phyloP scores from a whole-genome alignment of 1,140 invertebrate species.

The Drosophila baimaii region DNA sequence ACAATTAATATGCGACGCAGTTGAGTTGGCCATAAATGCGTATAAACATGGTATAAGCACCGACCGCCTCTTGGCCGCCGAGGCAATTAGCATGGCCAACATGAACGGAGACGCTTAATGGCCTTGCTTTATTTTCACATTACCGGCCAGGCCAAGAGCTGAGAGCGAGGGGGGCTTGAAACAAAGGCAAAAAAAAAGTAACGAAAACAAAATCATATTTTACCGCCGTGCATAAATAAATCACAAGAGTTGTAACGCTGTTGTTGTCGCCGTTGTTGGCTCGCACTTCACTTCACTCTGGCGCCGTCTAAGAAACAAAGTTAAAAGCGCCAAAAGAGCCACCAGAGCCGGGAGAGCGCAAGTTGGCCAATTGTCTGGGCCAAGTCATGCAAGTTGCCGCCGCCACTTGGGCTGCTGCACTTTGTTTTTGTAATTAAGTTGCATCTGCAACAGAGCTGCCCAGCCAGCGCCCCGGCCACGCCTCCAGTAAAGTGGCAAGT shows the following conservation, averaged over 20 bases:
- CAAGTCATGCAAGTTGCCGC: conserved; percentile 62
- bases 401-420: conserved; percentile 56
- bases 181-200: conserved; percentile 23
- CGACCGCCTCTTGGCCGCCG: conserved; percentile 3
- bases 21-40: conserved; percentile 53
- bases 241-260: conserved; percentile 53
- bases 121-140: conserved; percentile 55
- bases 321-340: conserved; percentile 22
- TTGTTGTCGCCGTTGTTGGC: conserved; percentile 50
- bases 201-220: conserved; percentile 78
- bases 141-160: conserved; percentile 6
- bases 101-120: conserved; percentile 50
- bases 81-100: conserved; percentile 72
- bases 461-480: conserved; percentile 15
- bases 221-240: conserved; percentile 78
- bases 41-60: conserved; percentile 26
- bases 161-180: no score
- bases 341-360: conserved; percentile 33
- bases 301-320: conserved; percentile 59
- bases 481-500: conserved; percentile 22
- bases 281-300: conserved; percentile 55
- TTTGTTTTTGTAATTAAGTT: conserved; percentile 79
- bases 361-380: conserved; percentile 73
- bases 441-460: conserved; percentile 65
- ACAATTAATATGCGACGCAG: conserved; percentile 77